Percentiles rank a stretch among this genome's conserved stretches.
phyloP scores from a whole-genome alignment of 2,797 vertebrate genomes.

The Sciaenops ocellatus region DNA sequence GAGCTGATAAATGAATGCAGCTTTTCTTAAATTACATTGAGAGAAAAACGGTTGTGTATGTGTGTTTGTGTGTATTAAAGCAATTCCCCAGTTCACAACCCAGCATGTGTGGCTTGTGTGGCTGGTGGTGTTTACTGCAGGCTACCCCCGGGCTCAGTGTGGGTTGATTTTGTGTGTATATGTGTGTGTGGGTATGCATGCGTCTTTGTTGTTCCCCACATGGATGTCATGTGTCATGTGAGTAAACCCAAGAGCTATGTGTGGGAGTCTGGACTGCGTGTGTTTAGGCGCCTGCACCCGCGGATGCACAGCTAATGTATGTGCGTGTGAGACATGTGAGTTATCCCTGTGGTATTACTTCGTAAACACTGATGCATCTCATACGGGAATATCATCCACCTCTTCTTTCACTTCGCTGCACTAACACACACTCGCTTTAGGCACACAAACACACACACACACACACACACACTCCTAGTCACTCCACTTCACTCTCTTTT shows the following conservation, averaged over 20 bases:
- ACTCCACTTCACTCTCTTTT: not conserved
- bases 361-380: slow-evolving; percentile 35
- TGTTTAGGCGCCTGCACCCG: slow-evolving; percentile 20
- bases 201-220: slow-evolving; percentile 57
- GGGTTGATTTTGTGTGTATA: slow-evolving; percentile 35
- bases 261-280: slow-evolving; percentile 53
- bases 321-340: slow-evolving; percentile 29
- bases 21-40: slow-evolving; percentile 49
- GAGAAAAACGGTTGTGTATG: slow-evolving; percentile 37
- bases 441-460: not conserved
- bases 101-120: slow-evolving; percentile 60
- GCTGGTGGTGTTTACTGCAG: slow-evolving; percentile 64
- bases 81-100: slow-evolving; percentile 53
- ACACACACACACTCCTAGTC: not conserved
- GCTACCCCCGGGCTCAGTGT: slow-evolving; percentile 46
- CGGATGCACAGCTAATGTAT: slow-evolving; percentile 19
- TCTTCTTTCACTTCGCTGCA: slow-evolving; percentile 15
- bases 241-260: slow-evolving; percentile 53
- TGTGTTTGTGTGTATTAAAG: slow-evolving; percentile 44
- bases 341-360: slow-evolving; percentile 50
- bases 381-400: slow-evolving; percentile 42
- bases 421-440: not conserved
- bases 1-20: slow-evolving; percentile 52
- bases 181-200: slow-evolving; percentile 17
- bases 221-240: slow-evolving; percentile 61